Base-by-base conservation (phyloP, 2,113 vertebrate species). In the Bufo bufo region DNA sequence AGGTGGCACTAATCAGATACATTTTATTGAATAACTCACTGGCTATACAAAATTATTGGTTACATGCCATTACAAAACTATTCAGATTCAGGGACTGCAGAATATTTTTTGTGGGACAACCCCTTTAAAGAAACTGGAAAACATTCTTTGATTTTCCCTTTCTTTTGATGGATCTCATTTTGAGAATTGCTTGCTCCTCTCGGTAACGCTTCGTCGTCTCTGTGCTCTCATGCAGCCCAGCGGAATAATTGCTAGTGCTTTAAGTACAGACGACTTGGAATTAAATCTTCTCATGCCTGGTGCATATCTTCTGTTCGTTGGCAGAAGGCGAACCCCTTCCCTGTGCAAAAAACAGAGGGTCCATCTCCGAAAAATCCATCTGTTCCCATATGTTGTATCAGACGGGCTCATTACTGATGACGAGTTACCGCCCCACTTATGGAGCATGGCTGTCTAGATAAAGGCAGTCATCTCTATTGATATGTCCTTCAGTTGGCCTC, bases 191-290 rank as follows among this genome's bases (percentile, higher is more conserved):
- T 80, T 71, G 61, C 71, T 56, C 50, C 4, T 77, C 58, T 47
- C 43, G n/a, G 49, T 72, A 49, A 65, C 2, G 50, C n/a, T 71
- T 45, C 71, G 61, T 20, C 50, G 63, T 87, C 77, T 45, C 47
- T 2, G 49, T 14, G 59, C 75, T 17, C 75, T 80, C 49, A 23
- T 10, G 85, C 77, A 81, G 65, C 33, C 63, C 59, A 72, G 65
- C 77, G 78, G 85, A 72, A 87, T 87, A 87, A 87, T 87, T 81
- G 77, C 77, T 47, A 47, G 23, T 87, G 63, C 61, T 61, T 50
- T 49, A 78, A 49, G 71, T 52, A 77, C 43, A 63, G 84, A 33
- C 54, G 65, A 63, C 74, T 63, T 86, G 72, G 74, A 86, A 86
- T 45, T 23, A 74, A 78, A 77, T 86, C 17, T 65, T 23, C 50